These are phyloP conservation scores for Helogale parvula DNA, from an alignment of 2,113 vertebrate species.

Conservation along the genomic window DNA sequence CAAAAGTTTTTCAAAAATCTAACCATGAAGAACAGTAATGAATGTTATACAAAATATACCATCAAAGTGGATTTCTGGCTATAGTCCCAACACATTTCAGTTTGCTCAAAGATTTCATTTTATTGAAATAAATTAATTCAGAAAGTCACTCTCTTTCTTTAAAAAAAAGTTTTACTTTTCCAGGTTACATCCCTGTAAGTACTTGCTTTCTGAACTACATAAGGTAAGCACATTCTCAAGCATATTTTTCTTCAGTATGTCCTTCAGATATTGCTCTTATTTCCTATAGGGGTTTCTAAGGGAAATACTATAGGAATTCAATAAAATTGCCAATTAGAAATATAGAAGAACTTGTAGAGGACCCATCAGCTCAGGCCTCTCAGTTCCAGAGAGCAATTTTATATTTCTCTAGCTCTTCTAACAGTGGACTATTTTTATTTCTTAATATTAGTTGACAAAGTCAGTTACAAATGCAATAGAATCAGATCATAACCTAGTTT, in stretches of 20 bases:
- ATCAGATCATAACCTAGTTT: neutral
- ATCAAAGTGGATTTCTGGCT: neutral
- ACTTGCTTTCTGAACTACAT: neutral
- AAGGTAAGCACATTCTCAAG: neutral
- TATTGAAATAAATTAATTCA: slow-evolving; percentile 40
- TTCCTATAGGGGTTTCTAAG: neutral
- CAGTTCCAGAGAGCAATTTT: neutral
- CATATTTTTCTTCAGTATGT: neutral
- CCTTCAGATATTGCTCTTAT: neutral
- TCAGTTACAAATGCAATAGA: neutral
- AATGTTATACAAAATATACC: neutral
- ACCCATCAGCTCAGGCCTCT: neutral
- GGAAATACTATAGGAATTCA: neutral
- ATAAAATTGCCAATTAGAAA: slow-evolving; percentile 15
- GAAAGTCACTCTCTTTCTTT: slow-evolving; percentile 1
- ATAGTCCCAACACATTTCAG: neutral
- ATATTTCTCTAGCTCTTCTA: neutral
- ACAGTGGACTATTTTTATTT: neutral
- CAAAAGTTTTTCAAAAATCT: neutral
- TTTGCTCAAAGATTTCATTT: slow-evolving; percentile 36
- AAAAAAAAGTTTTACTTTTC: neutral
- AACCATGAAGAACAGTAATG: neutral
- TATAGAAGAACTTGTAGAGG: neutral
- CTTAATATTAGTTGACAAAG: neutral
- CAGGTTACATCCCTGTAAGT: neutral